phyloP scores from a whole-genome alignment of 2,888 invertebrate species.

The Scaptomyza polygonia region DNA sequence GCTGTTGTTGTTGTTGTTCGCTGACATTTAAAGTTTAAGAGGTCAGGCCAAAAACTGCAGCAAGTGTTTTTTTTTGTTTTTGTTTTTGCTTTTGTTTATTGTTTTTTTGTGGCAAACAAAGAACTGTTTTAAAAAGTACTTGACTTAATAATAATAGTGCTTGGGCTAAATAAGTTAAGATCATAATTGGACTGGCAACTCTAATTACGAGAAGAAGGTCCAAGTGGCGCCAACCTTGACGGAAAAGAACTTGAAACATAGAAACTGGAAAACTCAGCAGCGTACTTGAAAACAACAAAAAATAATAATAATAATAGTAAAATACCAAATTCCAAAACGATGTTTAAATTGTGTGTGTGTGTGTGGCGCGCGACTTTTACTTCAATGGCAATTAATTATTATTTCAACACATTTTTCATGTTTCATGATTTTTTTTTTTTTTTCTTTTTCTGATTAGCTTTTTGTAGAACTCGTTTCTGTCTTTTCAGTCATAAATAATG shows the following conservation, averaged over 20 bases:
- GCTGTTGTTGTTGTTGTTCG: too few species aligned
- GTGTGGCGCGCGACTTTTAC: too few species aligned
- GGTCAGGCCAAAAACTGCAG: too few species aligned
- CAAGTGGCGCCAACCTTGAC: slow-evolving; percentile 41
- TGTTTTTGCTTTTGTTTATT: too few species aligned
- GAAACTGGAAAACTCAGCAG: too few species aligned
- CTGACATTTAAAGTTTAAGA: too few species aligned
- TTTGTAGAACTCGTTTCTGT: slow-evolving; percentile 42
- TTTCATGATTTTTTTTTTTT: not conserved
- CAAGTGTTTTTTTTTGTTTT: too few species aligned
- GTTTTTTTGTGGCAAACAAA: too few species aligned
- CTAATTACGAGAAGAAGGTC: slow-evolving; percentile 55
- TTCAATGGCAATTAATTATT: slow-evolving; percentile 65
- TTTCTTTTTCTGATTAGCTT: slow-evolving; percentile 32
- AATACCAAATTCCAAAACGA: too few species aligned
- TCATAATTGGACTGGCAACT: slow-evolving; percentile 8
- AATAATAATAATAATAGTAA: too few species aligned
- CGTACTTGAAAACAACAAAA: too few species aligned
- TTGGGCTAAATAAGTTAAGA: slow-evolving; percentile 32
- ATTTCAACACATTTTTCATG: slow-evolving; percentile 36
- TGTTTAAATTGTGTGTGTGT: too few species aligned
- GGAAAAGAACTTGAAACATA: slow-evolving; percentile 59
- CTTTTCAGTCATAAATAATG: slow-evolving; percentile 38
- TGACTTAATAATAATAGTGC: not conserved
- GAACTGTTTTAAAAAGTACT: not conserved